These are phyloP conservation scores for Eulithis testata DNA, from an alignment of 2,888 invertebrate genomes.

Conservation along the genomic window DNA sequence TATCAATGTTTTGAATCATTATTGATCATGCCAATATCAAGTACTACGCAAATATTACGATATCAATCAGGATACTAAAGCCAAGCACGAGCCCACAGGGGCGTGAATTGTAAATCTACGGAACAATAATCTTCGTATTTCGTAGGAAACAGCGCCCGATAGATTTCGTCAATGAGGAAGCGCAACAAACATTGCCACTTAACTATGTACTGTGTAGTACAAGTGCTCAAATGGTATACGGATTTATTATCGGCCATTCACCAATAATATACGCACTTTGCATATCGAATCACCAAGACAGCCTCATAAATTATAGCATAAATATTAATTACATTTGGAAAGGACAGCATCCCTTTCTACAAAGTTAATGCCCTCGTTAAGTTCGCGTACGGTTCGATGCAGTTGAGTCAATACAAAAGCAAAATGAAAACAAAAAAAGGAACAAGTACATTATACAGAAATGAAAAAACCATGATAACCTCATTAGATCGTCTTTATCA, in stretches of 20 bases:
- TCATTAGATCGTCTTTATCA: no score
- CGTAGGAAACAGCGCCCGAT: slow-evolving; percentile 45
- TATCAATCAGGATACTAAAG: slow-evolving; percentile 54
- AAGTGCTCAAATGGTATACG: slow-evolving; percentile 48
- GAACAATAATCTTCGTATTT: slow-evolving; percentile 45
- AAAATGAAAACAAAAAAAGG: slow-evolving; percentile 46
- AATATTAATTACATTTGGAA: slow-evolving; percentile 49
- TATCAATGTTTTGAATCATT: slow-evolving; percentile 39
- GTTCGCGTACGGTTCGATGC: slow-evolving; percentile 41
- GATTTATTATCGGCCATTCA: slow-evolving; percentile 50
- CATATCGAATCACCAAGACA: slow-evolving; percentile 44
- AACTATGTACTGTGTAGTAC: slow-evolving; percentile 37
- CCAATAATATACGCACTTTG: slow-evolving; percentile 41
- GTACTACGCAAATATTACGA: slow-evolving; percentile 46
- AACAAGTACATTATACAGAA: not conserved
- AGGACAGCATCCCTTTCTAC: slow-evolving; percentile 46
- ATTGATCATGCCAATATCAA: slow-evolving; percentile 47
- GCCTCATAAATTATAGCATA: slow-evolving; percentile 49
- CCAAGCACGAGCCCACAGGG: slow-evolving; percentile 61
- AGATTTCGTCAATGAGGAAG: slow-evolving; percentile 58
- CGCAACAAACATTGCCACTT: slow-evolving; percentile 50
- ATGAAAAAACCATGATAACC: no score
- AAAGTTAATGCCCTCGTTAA: slow-evolving; percentile 55
- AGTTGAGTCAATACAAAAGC: slow-evolving; percentile 43
- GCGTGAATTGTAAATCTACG: slow-evolving; percentile 68